These are phyloP conservation scores for Entomyzon cyanotis DNA, from an alignment of 2,113 vertebrate genomes.

Conservation along the genomic window DNA sequence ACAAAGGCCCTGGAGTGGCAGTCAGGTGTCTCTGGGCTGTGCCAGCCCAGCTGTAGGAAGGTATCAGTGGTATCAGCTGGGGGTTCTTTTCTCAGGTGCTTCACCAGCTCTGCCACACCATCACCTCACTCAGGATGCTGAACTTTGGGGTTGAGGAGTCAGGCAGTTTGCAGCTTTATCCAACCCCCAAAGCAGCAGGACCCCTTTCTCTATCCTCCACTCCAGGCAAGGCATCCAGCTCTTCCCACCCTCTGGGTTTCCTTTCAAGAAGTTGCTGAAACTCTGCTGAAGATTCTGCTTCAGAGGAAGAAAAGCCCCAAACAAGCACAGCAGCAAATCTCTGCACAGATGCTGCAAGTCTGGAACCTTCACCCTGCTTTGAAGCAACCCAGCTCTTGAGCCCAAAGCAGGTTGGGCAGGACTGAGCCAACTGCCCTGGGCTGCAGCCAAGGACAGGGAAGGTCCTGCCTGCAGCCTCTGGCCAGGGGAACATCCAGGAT, in stretches of 20 bases:
- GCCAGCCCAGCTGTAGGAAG: not conserved
- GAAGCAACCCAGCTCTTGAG: not conserved
- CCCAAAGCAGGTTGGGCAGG: not conserved
- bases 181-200: not conserved
- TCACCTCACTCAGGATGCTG: not conserved
- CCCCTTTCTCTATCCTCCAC: not conserved
- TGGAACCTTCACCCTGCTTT: accelerated
- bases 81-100: not conserved
- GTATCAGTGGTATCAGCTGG: accelerated
- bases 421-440: not conserved
- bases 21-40: not conserved
- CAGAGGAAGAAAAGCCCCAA: not conserved
- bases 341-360: not conserved
- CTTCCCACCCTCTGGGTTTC: not conserved
- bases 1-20: not conserved
- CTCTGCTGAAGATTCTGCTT: not conserved
- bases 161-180: not conserved
- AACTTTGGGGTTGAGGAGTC: not conserved
- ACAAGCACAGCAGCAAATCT: not conserved
- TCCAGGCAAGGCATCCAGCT: not conserved
- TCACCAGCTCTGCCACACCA: not conserved
- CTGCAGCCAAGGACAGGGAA: not conserved
- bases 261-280: too few relatives aligned
- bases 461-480: not conserved
- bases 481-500: not conserved